A percentile compares a stretch with the other conserved stretches of the same genome.
phyloP scores from a whole-genome alignment of 2,113 vertebrate species.

The Pteronura brasiliensis region DNA sequence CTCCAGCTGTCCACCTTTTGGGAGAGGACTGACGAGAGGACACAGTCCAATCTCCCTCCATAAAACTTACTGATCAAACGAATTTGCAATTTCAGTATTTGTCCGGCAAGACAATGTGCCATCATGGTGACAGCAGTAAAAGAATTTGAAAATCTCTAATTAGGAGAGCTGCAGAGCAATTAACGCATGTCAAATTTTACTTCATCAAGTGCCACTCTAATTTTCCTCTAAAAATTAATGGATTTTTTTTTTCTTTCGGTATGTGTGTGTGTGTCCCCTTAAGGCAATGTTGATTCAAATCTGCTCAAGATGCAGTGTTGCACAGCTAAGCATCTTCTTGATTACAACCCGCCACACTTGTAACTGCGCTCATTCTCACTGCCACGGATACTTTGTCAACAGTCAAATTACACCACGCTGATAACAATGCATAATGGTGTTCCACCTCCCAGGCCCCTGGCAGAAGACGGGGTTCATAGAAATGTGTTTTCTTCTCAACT shows the following conservation, averaged over 20 bases:
- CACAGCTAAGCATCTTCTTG: constrained; percentile 92
- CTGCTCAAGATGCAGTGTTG: constrained; percentile 88
- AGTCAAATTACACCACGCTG: constrained; percentile 88
- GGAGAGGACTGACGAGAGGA: background rate
- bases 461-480: constrained; percentile 82
- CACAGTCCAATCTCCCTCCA: background rate
- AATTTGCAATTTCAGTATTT: constrained; percentile 81
- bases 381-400: constrained; percentile 90
- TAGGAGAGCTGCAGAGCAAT: constrained; percentile 96
- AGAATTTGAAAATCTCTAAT: constrained; percentile 96
- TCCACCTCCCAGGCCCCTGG: constrained; percentile 82
- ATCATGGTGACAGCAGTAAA: constrained; percentile 88
- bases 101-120: constrained; percentile 84
- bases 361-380: constrained; percentile 88
- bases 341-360: constrained; percentile 89
- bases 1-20: background rate
- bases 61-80: constrained; percentile 77
- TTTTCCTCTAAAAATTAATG: constrained; percentile 93
- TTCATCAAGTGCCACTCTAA: constrained; percentile 97
- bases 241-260: constrained; percentile 79
- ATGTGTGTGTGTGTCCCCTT: constrained; percentile 82
- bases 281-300: constrained; percentile 90
- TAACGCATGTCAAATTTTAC: constrained; percentile 98
- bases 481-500: constrained; percentile 69
- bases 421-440: constrained; percentile 87